Base-by-base conservation (phyloP, 2,888 invertebrate genomes). In the Rhamphomyia laevipes region DNA sequence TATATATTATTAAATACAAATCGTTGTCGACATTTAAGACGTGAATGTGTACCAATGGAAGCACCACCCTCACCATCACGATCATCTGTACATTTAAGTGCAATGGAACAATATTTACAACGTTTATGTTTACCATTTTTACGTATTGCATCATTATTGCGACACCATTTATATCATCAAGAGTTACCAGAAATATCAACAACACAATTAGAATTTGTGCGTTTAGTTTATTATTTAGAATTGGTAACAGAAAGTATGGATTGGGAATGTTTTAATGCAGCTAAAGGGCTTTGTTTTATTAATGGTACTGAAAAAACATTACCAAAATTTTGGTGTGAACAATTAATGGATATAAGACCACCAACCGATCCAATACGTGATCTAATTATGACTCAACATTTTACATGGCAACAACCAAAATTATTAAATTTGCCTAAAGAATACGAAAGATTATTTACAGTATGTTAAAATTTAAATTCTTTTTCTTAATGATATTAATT, bases 391-490 rank as follows among this genome's bases (percentile, higher is more conserved):
- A 78, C 82, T 62, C 83, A 86, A 66, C 87, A 88, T 67, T 77
- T 81, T 56, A 70, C 78, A 58, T 92, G 91, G 89, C 76, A 80
- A 60, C 81, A 81, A 60, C 95, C 96, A 17, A 78, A 82, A 57
- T 76, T 97, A 57, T 78, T 96, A 51, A 77, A 80, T 54, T 75
- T 96, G 68, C 95, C 96, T 47, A 77, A 84, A 52, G 86, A 89
- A 66, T 96, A 95, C 73, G 95, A 96, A 73, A 83, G 86, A 60
- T 80, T 92, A 54, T 92, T 92, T 68, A 86, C 87, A 68, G 82
- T 83, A 67, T 65, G 67, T 59, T 44, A 27, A 43, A 31, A 17
- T 50, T 45, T 41, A 15, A 2, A 23, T n/a, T 13, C 3, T 31
- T n/a, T 7, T 11, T 12, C 2, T 2, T 17, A 18, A 31, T 35